phyloP scores from a whole-genome alignment of 1,140 invertebrate species.

The Dufourea novaeangliae region DNA sequence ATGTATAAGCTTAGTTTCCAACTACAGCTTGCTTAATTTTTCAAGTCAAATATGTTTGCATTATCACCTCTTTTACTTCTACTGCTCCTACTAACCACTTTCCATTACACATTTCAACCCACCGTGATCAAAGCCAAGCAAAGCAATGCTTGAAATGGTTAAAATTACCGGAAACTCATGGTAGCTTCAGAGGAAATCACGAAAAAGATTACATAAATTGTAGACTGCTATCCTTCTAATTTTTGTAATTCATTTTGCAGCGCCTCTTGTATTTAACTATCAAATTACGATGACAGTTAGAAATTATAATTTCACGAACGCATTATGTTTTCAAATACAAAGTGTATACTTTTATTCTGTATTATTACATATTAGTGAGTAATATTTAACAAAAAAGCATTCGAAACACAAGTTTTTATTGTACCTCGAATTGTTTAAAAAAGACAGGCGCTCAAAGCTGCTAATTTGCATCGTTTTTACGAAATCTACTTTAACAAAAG shows the following conservation, averaged over 20 bases:
- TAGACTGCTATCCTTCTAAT: background rate
- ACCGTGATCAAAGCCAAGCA: too few relatives aligned
- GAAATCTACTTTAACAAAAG: too few relatives aligned
- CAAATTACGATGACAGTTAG: background rate
- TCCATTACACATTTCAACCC: background rate
- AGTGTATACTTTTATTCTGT: too few relatives aligned
- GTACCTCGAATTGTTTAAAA: too few relatives aligned
- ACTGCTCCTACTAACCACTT: background rate
- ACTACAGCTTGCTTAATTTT: background rate
- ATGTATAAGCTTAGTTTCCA: background rate
- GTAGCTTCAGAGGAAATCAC: background rate
- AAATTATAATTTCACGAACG: background rate
- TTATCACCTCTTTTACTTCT: too few relatives aligned
- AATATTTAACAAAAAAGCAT: too few relatives aligned
- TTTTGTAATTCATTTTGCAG: background rate
- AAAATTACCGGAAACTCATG: background rate
- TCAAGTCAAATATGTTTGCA: background rate
- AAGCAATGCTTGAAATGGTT: too few relatives aligned
- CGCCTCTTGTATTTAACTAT: background rate
- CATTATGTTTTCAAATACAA: too few relatives aligned
- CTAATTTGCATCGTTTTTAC: too few relatives aligned
- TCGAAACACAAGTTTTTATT: too few relatives aligned
- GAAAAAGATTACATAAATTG: background rate
- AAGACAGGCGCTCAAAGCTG: too few relatives aligned
- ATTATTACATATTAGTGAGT: too few relatives aligned